Base-by-base conservation (phyloP, 2,113 vertebrate species). In the Nesoenas mayeri region DNA sequence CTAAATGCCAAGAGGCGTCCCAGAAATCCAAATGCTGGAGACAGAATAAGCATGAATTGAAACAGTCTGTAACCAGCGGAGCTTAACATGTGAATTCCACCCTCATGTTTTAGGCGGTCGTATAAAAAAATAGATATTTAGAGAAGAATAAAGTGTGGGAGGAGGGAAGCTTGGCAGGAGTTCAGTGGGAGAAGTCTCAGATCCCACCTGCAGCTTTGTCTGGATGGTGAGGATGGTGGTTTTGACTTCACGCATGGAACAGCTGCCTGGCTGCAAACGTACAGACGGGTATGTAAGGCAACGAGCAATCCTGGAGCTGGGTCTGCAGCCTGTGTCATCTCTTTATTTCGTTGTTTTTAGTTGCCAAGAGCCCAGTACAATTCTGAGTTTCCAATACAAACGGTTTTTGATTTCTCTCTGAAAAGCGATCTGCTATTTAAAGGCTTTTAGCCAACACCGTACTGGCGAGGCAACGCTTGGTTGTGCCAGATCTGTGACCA, bases 151-250 rank as follows among this genome's bases (percentile, higher is more conserved):
- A 61, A 71, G 60, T 38, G 70, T 21, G 60, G 86, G 89, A 84
- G 69, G 69, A 93, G n/a, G 80, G 36, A 72, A 72, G 28, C 61
- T 72, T 95, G 95, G 93, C 77, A 78, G 44, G 36, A 57, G 50
- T 65, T 92, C 73, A 83, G 32, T 40, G 80, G 80, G 65, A 64
- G 72, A 81, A 81, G 57, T 31, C 78, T 89, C 6, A 0, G 44
- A 53, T 89, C 80, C 80, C 74, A 89, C 93, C 93, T 95, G 93
- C 78, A 47, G 70, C 53, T 87, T 77, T 84, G 79, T 34, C 85
- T 88, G 60, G 50, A 12, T 66, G 24, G 21, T 25, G 25, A 9
- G 65, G 50, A 14, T 2, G 12, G 22, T 70, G 91, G 25, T 61
- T 91, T 77, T 31, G 17, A 64, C 48, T 75, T 51, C 28, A 3